Evolutionary conservation across 1,140 invertebrate species (phyloP).

Genomic region (Brachionus calyciflorus): DNA sequence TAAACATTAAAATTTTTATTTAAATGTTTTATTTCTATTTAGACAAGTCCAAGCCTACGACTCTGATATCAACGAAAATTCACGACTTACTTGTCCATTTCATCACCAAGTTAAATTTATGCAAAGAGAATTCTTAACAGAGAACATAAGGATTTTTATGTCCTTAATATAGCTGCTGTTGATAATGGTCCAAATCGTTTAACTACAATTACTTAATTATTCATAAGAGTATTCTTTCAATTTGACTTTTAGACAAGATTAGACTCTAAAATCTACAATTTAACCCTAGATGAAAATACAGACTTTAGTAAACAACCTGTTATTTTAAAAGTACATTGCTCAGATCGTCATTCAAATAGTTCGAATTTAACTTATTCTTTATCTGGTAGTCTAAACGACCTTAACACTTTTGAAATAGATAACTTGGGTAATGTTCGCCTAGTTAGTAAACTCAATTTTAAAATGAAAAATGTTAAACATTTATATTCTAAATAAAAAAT

Average conservation of each 20-base stretch:
- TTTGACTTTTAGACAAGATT: not conserved
- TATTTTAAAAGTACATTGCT: not conserved
- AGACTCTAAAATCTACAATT: not conserved
- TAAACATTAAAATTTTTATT: no score
- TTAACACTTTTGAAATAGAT: constrained; percentile 46
- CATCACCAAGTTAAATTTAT: constrained; percentile 39
- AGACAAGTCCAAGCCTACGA: not conserved
- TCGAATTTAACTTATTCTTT: constrained; percentile 22
- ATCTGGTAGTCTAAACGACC: constrained; percentile 8
- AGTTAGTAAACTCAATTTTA: constrained; percentile 26
- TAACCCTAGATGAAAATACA: constrained; percentile 16
- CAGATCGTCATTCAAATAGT: not conserved
- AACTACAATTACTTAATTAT: not conserved
- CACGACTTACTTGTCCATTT: no score
- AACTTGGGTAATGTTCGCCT: not conserved
- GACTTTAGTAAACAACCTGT: constrained; percentile 18
- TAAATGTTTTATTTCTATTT: not conserved
- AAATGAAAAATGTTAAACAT: constrained; percentile 31
- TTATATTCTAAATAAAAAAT: constrained; percentile 18
- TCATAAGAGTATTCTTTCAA: no score
- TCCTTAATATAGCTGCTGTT: not conserved
- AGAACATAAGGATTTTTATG: not conserved
- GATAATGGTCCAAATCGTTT: not conserved
- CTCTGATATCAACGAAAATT: no score
- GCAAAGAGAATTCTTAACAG: constrained; percentile 14